A percentile compares a stretch with the other conserved stretches of the same genome.
Conservation (phyloP, 1,140 invertebrate species). For the Lineus longissimus region DNA sequence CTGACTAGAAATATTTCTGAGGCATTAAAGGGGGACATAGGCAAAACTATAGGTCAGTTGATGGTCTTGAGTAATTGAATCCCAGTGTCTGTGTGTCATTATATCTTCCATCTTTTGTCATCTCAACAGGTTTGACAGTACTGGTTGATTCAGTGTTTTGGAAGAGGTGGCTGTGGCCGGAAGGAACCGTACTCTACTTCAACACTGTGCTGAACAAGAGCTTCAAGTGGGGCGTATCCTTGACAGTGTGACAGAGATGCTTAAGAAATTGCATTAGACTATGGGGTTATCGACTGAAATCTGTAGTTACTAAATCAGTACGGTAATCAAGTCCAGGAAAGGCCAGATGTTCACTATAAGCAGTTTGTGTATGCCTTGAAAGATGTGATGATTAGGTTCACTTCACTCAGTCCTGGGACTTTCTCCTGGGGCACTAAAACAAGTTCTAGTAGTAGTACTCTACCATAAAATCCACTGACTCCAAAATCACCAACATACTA, state of each 20-base stretch:
- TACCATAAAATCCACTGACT: too few species aligned
- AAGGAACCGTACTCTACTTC: slow-evolving; percentile 95
- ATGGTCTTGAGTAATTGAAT: too few species aligned
- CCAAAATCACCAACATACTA: too few species aligned
- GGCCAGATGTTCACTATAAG: too few species aligned
- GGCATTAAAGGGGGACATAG: too few species aligned
- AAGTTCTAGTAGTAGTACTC: too few species aligned
- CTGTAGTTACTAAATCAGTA: not conserved
- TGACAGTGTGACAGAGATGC: slow-evolving; percentile 47
- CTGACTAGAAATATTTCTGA: too few species aligned
- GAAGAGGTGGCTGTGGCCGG: slow-evolving; percentile 87
- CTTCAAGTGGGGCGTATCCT: slow-evolving; percentile 95
- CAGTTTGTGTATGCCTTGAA: too few species aligned
- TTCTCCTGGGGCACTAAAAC: too few species aligned
- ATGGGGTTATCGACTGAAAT: not conserved
- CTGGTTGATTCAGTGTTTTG: slow-evolving; percentile 90
- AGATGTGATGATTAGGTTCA: too few species aligned
- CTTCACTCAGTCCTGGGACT: too few species aligned
- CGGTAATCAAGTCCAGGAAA: not conserved
- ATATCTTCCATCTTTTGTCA: slow-evolving; percentile 47
- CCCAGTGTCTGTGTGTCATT: not conserved
- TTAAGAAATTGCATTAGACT: not conserved
- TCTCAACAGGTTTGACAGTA: slow-evolving; percentile 68
- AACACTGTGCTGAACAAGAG: slow-evolving; percentile 94
- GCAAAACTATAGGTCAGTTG: too few species aligned